Evolutionary conservation across 2,888 invertebrate genomes (phyloP).

Genomic region (Saturnia japonica): DNA sequence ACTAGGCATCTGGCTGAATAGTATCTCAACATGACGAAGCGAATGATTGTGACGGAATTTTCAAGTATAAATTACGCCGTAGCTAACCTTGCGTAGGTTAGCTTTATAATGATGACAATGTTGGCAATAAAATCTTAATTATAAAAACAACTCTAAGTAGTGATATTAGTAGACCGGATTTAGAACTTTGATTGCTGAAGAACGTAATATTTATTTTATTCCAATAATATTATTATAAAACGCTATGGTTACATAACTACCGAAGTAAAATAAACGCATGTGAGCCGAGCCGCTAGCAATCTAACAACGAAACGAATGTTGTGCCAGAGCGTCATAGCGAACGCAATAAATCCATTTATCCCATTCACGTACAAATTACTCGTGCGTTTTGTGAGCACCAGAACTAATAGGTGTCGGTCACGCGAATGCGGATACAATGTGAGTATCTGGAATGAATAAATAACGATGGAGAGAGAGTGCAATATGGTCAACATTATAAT

Average conservation of each 20-base stretch:
- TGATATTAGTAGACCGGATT: no score
- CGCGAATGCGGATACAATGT: not conserved
- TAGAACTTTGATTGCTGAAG: no score
- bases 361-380: constrained; percentile 6
- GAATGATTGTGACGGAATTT: no score
- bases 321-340: constrained; percentile 3
- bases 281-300: not conserved
- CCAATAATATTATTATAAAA: no score
- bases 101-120: no score
- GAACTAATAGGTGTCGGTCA: constrained; percentile 10
- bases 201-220: no score
- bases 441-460: not conserved
- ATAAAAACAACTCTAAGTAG: no score
- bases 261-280: not conserved
- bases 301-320: constrained; percentile 7
- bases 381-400: constrained; percentile 9
- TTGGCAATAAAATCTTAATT: no score
- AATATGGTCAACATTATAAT: not conserved
- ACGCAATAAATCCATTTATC: constrained; percentile 12
- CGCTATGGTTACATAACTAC: not conserved
- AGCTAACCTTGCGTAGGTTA: no score
- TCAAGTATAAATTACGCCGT: no score
- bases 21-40: no score
- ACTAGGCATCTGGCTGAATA: no score
- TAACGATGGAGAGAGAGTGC: not conserved